Percentiles rank a stretch among this genome's conserved stretches.
phyloP scores from a whole-genome alignment of 1,140 invertebrate genomes.

The Nilaparvata lugens region DNA sequence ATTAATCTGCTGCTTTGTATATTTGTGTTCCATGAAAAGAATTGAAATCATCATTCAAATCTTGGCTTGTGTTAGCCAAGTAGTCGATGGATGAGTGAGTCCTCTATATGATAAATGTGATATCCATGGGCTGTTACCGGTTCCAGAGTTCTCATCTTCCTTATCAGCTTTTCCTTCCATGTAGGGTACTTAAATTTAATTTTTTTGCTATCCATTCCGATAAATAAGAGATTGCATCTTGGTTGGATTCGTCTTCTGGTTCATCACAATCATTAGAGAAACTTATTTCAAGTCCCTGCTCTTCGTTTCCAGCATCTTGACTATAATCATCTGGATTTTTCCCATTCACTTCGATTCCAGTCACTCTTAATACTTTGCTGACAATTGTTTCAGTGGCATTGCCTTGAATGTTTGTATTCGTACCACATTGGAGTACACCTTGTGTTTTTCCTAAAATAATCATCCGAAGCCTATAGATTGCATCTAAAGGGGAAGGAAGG shows the following conservation, averaged over 20 bases:
- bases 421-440: slow-evolving; percentile 6
- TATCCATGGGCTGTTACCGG: neutral
- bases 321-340: neutral
- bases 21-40: no score
- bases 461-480: slow-evolving; percentile 12
- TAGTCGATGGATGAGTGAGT: no score
- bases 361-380: slow-evolving; percentile 8
- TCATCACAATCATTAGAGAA: neutral
- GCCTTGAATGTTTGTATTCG: neutral
- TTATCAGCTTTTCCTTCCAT: no score
- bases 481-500: slow-evolving; percentile 17
- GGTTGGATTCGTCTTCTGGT: neutral
- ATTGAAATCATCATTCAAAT: no score
- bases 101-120: neutral
- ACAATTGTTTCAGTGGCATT: neutral
- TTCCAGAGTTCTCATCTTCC: neutral
- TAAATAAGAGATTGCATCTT: neutral
- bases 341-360: neutral
- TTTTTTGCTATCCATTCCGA: neutral
- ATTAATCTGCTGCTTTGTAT: no score
- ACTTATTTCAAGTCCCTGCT: neutral
- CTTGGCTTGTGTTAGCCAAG: no score
- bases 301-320: neutral
- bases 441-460: slow-evolving; percentile 21
- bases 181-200: neutral